Evolutionary conservation across 2,113 vertebrate species (phyloP).

Genomic region (Halcyon malimbica): DNA sequence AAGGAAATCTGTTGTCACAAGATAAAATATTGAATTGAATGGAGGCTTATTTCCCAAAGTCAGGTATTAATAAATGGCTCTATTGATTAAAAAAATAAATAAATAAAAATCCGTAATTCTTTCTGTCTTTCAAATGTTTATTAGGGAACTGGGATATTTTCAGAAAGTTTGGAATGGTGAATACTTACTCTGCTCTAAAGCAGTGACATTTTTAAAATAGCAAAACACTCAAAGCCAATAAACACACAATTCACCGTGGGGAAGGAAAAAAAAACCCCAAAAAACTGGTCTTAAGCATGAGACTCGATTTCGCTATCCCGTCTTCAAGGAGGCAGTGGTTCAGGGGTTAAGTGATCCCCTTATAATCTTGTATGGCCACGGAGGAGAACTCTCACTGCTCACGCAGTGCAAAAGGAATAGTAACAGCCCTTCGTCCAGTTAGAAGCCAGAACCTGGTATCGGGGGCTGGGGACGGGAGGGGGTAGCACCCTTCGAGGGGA

Average conservation of each 20-base stretch:
- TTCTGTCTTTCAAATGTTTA: not conserved
- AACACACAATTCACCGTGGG: not conserved
- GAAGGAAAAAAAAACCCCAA: too few species aligned
- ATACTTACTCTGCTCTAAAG: not conserved
- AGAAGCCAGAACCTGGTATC: accelerated
- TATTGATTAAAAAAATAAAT: not conserved
- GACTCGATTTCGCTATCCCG: accelerated
- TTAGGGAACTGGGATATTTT: not conserved
- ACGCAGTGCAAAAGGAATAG: accelerated
- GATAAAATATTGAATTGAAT: not conserved
- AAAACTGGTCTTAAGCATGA: not conserved
- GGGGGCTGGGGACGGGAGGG: too few species aligned
- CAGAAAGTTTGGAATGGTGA: not conserved
- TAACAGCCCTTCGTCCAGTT: not conserved
- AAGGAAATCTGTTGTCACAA: not conserved
- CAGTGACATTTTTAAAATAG: not conserved
- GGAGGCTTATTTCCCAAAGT: not conserved
- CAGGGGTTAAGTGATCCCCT: not conserved
- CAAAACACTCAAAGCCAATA: not conserved
- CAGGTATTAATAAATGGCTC: not conserved
- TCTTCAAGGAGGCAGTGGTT: not conserved
- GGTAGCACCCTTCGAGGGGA: too few species aligned
- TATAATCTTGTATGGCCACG: too few species aligned
- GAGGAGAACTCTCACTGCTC: not conserved
- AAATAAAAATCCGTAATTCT: not conserved